Evolutionary conservation across 30 jellyfish, hydroid and myxozoan genomes (phyloP), one percentile per base, ranked within the genome.

Genomic region (Aurelia aurita complex sp. Pacific): DNA sequence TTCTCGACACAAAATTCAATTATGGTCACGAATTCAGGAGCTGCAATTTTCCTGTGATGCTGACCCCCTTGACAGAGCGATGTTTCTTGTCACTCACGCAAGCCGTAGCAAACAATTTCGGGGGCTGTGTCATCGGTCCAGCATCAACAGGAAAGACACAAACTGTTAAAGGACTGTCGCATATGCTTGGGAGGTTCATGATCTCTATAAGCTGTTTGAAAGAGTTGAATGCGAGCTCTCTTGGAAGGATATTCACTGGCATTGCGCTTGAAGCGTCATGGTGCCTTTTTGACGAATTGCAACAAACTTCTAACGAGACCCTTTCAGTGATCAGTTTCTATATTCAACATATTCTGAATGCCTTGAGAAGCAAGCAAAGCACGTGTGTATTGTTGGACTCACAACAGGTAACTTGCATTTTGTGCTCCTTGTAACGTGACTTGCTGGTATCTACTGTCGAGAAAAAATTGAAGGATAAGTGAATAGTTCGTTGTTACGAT

Each of bases 251-350:
- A 4, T 87, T 87, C 34, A 79, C 87, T 52, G 96, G 96, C 61
- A 83, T 79, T n/a, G 96, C 91, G 18, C 85, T 76, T 79, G 97
- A 91, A 51, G 96, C 92, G 1, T 23, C 92, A 0, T 91, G 97
- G 97, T 91, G 96, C 43, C 73, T 81, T 6, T 74, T 91, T 36
- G 90, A 79, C 52, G 93, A 91, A 63, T 61, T 91, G 15, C 96
- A 91, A 33, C 88, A 79, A 63, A 87, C 90, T 5, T 77, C 96
- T 29, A 61, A 60, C 69, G 34, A 19, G 36, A 87, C 83, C 3
- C 34, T 87, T 10, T 77, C 96, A 10, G 83, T 78, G 65, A 55
- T 87, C 19, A 69, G 80, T 10, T 87, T 46, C 71, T 78, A 77
- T 72, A 85, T 51, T 12, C 96, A 87, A 40, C 87, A 87, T 63